These are phyloP conservation scores for Heliothis peltigera DNA, from an alignment of 2,888 invertebrate genomes.

Conservation along the genomic window DNA sequence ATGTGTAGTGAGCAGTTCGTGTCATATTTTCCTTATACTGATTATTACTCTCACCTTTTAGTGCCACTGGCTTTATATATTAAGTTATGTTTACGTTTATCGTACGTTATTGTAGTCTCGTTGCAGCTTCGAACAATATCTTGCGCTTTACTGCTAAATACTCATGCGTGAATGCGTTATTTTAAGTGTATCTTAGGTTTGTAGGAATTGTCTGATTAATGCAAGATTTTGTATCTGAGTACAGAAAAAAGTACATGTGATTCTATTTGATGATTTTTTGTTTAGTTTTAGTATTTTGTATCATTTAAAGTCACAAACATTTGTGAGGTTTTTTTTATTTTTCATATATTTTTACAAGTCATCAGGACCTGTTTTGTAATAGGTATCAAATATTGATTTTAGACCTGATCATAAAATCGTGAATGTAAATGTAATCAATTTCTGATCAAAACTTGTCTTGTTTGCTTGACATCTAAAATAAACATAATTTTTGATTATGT, in stretches of 20 bases:
- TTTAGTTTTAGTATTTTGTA: conserved; percentile 74
- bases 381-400: conserved; percentile 39
- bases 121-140: conserved; percentile 89
- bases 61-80: conserved; percentile 86
- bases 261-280: conserved; percentile 84
- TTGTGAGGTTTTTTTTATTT: conserved; percentile 63
- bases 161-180: conserved; percentile 88
- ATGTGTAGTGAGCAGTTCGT: conserved; percentile 82
- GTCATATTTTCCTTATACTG: conserved; percentile 86
- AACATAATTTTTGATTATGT: conserved; percentile 71
- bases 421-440: conserved; percentile 27
- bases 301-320: conserved; percentile 76
- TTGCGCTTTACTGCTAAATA: conserved; percentile 89
- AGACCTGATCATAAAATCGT: conserved; percentile 31
- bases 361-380: conserved; percentile 69
- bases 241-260: conserved; percentile 88
- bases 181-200: conserved; percentile 80
- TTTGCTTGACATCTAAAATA: conserved; percentile 60
- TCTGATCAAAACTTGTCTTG: conserved; percentile 59
- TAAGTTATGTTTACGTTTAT: conserved; percentile 77
- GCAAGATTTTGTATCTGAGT: conserved; percentile 86
- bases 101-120: conserved; percentile 82
- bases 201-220: conserved; percentile 78
- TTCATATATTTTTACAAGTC: conserved; percentile 64
- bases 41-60: conserved; percentile 81